Evolutionary conservation across 2,113 vertebrate genomes (phyloP).

Genomic region (Cottus gobio): DNA sequence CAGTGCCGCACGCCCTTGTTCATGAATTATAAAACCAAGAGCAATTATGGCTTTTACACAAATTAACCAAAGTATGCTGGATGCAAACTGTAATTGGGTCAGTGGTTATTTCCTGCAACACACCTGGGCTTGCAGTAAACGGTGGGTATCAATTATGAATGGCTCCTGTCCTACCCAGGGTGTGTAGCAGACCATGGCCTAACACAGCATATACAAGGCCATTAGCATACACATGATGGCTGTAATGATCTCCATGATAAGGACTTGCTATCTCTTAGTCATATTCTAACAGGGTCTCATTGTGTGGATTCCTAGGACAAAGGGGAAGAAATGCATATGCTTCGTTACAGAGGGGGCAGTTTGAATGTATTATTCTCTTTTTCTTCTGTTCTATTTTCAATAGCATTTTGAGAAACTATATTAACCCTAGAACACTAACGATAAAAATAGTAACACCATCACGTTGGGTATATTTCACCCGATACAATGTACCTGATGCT

Average conservation of each 20-base stretch:
- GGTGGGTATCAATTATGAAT: slow-evolving; percentile 81
- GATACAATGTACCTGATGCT: no score
- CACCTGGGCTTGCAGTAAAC: slow-evolving; percentile 82
- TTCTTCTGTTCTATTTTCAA: background rate
- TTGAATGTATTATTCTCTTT: background rate
- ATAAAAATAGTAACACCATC: no score
- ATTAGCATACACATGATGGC: slow-evolving; percentile 74
- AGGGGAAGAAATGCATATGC: background rate
- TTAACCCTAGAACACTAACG: no score
- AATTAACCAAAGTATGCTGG: slow-evolving; percentile 82
- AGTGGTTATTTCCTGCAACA: slow-evolving; percentile 80
- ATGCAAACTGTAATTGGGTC: slow-evolving; percentile 82
- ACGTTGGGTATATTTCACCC: no score
- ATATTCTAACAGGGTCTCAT: slow-evolving; percentile 8
- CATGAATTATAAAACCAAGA: slow-evolving; percentile 83
- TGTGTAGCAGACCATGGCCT: slow-evolving; percentile 57
- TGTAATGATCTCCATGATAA: slow-evolving; percentile 66
- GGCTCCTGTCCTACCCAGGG: slow-evolving; percentile 64
- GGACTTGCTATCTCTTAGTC: slow-evolving; percentile 24
- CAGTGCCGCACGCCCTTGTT: slow-evolving; percentile 72
- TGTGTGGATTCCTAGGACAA: slow-evolving; percentile 8
- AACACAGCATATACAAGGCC: slow-evolving; percentile 58
- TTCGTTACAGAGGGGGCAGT: background rate
- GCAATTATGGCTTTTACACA: slow-evolving; percentile 84
- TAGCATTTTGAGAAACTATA: background rate